A percentile compares a stretch with the other conserved stretches of the same genome.
Evolutionary conservation across 2,797 vertebrate genomes (phyloP).

Genomic region (Dipus sagitta): DNA sequence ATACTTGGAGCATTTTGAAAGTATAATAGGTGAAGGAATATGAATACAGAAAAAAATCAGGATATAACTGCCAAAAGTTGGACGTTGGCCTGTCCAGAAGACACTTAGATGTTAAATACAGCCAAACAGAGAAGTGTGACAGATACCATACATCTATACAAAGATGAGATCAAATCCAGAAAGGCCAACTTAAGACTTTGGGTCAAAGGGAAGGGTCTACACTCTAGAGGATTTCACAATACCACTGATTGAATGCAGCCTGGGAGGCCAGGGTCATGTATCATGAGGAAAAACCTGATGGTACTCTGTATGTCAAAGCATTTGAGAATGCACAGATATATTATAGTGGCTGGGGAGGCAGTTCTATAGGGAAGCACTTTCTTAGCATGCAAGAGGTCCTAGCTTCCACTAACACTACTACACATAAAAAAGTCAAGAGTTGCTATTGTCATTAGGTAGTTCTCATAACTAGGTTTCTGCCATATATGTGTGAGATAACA

Average conservation of each 20-base stretch:
- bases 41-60: constrained; percentile 49
- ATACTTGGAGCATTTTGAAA: constrained; percentile 61
- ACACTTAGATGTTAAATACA: constrained; percentile 39
- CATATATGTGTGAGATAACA: constrained; percentile 25
- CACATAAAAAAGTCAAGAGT: neutral
- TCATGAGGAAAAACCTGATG: constrained; percentile 32
- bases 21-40: constrained; percentile 54
- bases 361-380: neutral
- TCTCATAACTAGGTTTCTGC: constrained; percentile 39
- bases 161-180: constrained; percentile 38
- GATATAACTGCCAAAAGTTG: constrained; percentile 52
- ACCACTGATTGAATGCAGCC: neutral
- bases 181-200: neutral
- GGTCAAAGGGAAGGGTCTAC: neutral
- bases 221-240: neutral
- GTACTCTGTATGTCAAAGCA: constrained; percentile 6
- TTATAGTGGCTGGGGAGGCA: neutral
- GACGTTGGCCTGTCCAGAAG: constrained; percentile 1
- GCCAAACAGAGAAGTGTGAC: constrained; percentile 20
- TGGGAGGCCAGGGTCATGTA: neutral
- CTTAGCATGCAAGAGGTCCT: neutral
- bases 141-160: constrained; percentile 54
- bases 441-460: neutral
- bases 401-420: neutral
- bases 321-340: neutral